Percentiles rank a stretch among this genome's conserved stretches.
These are phyloP conservation scores for Cetonia aurata DNA, from an alignment of 2,888 invertebrate species.

Conservation along the genomic window DNA sequence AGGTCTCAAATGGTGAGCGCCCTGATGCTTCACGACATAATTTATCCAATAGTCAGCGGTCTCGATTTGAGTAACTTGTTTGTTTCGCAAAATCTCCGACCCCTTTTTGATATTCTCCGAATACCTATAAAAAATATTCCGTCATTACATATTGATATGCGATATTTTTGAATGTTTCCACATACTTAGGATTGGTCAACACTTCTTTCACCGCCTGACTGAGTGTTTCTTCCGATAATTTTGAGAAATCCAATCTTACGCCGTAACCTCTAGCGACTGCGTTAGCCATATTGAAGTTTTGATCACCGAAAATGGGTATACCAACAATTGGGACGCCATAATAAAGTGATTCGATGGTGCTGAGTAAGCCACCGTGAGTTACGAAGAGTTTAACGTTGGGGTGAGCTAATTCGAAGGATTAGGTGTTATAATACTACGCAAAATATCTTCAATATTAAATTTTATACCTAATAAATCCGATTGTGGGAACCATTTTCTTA, in stretches of 20 bases:
- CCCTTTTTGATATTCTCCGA: conserved; percentile 47
- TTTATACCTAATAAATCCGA: conserved; percentile 50
- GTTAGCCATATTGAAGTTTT: conserved; percentile 21
- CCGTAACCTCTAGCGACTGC: conserved; percentile 25
- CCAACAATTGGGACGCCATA: conserved; percentile 38
- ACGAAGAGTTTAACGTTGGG: conserved; percentile 39
- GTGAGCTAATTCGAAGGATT: conserved; percentile 20
- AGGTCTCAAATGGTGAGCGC: conserved; percentile 54
- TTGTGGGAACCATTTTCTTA: conserved; percentile 77
- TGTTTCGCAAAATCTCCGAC: conserved; percentile 54
- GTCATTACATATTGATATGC: background rate
- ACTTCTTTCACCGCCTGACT: conserved; percentile 22
- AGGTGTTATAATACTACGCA: background rate
- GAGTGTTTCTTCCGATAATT: conserved; percentile 9
- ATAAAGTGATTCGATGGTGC: conserved; percentile 35
- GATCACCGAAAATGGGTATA: conserved; percentile 36
- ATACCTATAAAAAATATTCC: conserved; percentile 45
- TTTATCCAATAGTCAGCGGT: conserved; percentile 58
- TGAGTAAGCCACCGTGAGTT: conserved; percentile 36
- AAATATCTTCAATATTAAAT: no score
- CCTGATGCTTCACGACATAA: conserved; percentile 55
- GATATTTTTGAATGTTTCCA: background rate
- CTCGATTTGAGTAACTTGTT: conserved; percentile 54
- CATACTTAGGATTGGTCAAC: conserved; percentile 26
- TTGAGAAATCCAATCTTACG: background rate